A percentile compares a stretch with the other conserved stretches of the same genome.
Conservation (phyloP, 1,140 invertebrate species). For the Bombus huntii region DNA sequence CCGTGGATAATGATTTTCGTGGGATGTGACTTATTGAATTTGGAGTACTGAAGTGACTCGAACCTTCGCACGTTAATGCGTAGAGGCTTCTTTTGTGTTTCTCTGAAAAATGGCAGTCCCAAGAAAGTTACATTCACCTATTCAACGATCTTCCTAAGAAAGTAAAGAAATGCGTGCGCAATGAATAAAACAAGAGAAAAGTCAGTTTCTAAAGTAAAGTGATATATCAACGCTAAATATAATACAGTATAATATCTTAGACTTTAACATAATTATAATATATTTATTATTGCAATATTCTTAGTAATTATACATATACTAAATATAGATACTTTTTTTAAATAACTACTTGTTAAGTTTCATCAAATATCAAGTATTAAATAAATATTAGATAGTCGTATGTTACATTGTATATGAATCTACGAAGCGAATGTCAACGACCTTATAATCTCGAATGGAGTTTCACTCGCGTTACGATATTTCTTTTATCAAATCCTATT, state of each 20-base stretch:
- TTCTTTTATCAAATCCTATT: no score
- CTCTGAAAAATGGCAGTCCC: slow-evolving; percentile 80
- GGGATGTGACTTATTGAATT: slow-evolving; percentile 88
- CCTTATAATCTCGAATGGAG: not conserved
- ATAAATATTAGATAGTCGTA: no score
- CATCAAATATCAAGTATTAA: no score
- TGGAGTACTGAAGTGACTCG: slow-evolving; percentile 87
- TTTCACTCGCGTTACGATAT: no score
- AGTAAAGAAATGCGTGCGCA: not conserved
- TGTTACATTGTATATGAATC: not conserved
- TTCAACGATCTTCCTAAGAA: not conserved
- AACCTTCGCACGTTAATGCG: slow-evolving; percentile 87
- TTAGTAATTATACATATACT: no score
- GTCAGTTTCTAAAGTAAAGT: not conserved
- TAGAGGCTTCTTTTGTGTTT: slow-evolving; percentile 88
- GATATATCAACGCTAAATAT: no score
- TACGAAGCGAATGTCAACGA: not conserved
- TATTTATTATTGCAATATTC: no score
- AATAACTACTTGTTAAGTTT: no score
- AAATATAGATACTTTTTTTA: no score
- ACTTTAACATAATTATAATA: not conserved
- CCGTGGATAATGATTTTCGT: slow-evolving; percentile 93
- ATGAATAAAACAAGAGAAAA: not conserved
- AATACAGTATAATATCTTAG: not conserved
- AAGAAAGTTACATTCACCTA: not conserved